Evolutionary conservation across 2,888 invertebrate genomes (phyloP), one percentile per base, ranked within the genome.

Genomic region (Embidobia sp.): DNA sequence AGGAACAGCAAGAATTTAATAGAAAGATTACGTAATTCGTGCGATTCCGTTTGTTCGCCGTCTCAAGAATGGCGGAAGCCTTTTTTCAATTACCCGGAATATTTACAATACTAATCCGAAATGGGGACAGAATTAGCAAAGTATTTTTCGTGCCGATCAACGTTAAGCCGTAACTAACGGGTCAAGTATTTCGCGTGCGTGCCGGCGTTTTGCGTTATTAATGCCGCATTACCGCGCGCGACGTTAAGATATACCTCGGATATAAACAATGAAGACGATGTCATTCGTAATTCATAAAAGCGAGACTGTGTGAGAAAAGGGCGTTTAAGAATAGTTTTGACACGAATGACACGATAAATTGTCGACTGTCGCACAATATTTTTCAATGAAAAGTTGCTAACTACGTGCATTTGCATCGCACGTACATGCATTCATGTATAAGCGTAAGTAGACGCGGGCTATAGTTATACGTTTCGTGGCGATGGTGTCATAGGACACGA

Each of bases 271-370:
- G 75, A 75, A 69, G 69, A 75, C 69, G 69, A 63, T 57, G 75
- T 57, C 75, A 48, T 75, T 67, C 67, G 61, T 67, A 75, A 75
- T 75, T 75, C 75, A 75, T 67, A 67, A 67, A 37, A 31, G 15
- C 18, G 16, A 5, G 27, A 53, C 27, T 40, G 75, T 63, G 55
- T 49, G 67, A 55, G 55, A 55, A 67, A 75, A 75, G 61, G 75
- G 40, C 46, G 67, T 67, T 75, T 75, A 75, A 75, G 75, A 75
- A 75, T 67, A 67, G 75, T 75, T 75, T 67, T 75, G 75, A 75
- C 75, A 37, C 67, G 73, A 73, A 73, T 46, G 64, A 73, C 57
- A 66, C 73, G 53, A 75, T 75, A 75, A 75, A 75, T 75, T 75
- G 75, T 67, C 67, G 61, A 40, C 61, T 75, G 67, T 75, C 75